These are phyloP conservation scores for Philypnodon macrostomus DNA, from an alignment of 2,797 vertebrate genomes.

Conservation along the genomic window DNA sequence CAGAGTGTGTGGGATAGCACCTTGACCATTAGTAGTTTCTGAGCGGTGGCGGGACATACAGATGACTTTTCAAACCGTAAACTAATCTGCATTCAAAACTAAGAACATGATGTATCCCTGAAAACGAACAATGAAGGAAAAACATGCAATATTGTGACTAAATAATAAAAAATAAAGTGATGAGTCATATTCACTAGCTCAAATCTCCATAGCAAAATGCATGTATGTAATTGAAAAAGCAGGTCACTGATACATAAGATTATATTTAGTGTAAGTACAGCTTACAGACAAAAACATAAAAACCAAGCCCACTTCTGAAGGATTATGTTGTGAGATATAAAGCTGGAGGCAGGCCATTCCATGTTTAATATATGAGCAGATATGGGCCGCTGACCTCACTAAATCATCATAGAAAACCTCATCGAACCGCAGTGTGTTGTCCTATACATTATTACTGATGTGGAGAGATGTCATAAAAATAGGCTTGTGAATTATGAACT, in stretches of 20 bases:
- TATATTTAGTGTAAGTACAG: slow-evolving; percentile 42
- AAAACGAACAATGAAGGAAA: no score
- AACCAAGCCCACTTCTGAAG: slow-evolving; percentile 22
- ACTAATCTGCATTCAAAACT: no score
- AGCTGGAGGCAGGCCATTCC: slow-evolving; percentile 16
- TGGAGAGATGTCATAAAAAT: slow-evolving; percentile 17
- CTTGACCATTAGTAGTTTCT: no score
- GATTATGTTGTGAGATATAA: slow-evolving; percentile 55
- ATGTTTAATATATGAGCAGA: slow-evolving; percentile 36
- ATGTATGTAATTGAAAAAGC: slow-evolving; percentile 19
- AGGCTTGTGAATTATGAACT: slow-evolving; percentile 24
- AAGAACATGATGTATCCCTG: no score
- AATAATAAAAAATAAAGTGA: no score
- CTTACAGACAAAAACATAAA: slow-evolving; percentile 25
- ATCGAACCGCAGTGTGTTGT: slow-evolving; percentile 17
- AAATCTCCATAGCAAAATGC: slow-evolving; percentile 1
- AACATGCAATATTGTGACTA: no score
- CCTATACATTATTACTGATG: slow-evolving; percentile 32
- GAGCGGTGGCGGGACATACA: no score
- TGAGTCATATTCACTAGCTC: no score
- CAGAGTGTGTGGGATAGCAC: no score
- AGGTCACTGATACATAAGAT: slow-evolving; percentile 41
- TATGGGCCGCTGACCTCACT: slow-evolving; percentile 26
- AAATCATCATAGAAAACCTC: slow-evolving; percentile 25
- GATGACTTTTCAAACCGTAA: no score